Conservation (phyloP, 2,888 invertebrate genomes). For the Poecilus cupreus region DNA sequence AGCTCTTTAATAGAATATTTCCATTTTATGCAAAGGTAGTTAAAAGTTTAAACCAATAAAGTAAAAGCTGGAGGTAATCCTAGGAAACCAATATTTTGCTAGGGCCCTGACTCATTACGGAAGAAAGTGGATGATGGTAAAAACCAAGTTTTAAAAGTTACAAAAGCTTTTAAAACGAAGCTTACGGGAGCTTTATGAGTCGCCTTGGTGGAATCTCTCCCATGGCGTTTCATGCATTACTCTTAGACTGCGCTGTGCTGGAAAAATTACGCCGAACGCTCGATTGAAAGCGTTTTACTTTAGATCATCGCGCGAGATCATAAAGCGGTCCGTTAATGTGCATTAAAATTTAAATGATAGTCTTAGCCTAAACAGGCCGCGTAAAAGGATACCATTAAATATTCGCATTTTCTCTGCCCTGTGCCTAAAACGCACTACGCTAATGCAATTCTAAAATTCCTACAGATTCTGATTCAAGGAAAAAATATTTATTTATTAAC, state of each 20-base stretch:
- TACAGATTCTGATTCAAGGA: too few relatives aligned
- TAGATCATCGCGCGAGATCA: conserved; percentile 21
- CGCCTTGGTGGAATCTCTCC: conserved; percentile 17
- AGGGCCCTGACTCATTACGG: not conserved
- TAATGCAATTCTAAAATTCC: too few relatives aligned
- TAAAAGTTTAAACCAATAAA: conserved; percentile 33
- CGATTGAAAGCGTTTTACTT: conserved; percentile 54
- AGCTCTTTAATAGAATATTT: not conserved
- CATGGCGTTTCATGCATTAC: conserved; percentile 9
- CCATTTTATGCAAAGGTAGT: not conserved
- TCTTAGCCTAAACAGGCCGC: conserved; percentile 2
- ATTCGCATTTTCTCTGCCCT: too few relatives aligned
- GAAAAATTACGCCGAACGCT: conserved; percentile 37
- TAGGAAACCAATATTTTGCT: conserved; percentile 22
- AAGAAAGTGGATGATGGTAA: conserved; percentile 34
- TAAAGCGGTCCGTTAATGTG: conserved; percentile 26
- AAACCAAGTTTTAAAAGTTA: conserved; percentile 50
- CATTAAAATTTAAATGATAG: conserved; percentile 51
- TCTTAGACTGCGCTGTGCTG: not conserved
- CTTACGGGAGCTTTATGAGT: conserved; percentile 47
- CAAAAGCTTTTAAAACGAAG: conserved; percentile 52
- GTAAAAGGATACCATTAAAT: not conserved
- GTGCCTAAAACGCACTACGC: too few relatives aligned
- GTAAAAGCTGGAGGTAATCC: conserved; percentile 5
- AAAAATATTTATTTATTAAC: too few relatives aligned